These are phyloP conservation scores for Aurelia coerulea DNA, from an alignment of 30 jellyfish, hydroid and myxozoan genomes.

Conservation along the genomic window DNA sequence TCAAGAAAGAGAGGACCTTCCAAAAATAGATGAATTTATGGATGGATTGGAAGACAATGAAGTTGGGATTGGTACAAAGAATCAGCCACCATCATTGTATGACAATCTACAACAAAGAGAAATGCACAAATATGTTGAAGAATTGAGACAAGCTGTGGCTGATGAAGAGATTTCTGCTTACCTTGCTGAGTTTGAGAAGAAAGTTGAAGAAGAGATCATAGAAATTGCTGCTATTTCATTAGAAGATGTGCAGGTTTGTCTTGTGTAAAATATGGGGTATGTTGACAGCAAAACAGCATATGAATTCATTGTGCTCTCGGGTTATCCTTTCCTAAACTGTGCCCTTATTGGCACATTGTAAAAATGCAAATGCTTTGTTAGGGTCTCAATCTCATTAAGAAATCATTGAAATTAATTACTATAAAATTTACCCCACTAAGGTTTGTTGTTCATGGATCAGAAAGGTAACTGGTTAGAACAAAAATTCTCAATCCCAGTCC, in stretches of 20 bases:
- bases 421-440: too few relatives aligned
- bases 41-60: constrained; percentile 31
- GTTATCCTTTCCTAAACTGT: too few relatives aligned
- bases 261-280: too few relatives aligned
- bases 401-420: too few relatives aligned
- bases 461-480: too few relatives aligned
- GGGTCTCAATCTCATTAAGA: too few relatives aligned
- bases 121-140: constrained; percentile 71
- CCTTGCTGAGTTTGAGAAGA: constrained; percentile 87
- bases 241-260: constrained; percentile 92
- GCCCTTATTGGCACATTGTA: too few relatives aligned
- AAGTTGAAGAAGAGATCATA: constrained; percentile 83
- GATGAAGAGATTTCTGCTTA: constrained; percentile 92
- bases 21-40: constrained; percentile 32
- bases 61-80: constrained; percentile 39
- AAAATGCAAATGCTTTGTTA: too few relatives aligned
- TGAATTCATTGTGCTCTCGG: too few relatives aligned
- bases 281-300: too few relatives aligned
- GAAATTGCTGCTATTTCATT: constrained; percentile 89
- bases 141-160: constrained; percentile 72
- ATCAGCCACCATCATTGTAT: constrained; percentile 64
- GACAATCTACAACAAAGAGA: constrained; percentile 61
- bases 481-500: too few relatives aligned
- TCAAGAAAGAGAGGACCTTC: constrained; percentile 45
- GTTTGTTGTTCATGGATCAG: too few relatives aligned